Conservation (phyloP, 2,113 vertebrate species). For the Pan paniscus region DNA sequence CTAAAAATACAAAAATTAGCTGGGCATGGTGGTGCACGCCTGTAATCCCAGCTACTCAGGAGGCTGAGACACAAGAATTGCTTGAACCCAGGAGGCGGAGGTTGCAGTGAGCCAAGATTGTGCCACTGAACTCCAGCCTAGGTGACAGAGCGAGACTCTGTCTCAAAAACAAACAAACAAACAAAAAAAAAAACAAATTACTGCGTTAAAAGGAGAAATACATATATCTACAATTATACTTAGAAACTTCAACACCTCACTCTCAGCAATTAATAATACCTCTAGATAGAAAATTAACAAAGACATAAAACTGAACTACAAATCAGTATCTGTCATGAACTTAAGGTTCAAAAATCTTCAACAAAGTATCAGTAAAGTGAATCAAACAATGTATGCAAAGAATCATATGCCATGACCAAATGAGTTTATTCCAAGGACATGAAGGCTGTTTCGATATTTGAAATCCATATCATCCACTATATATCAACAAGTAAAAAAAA, state of each 20-base stretch:
- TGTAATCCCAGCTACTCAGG: no score
- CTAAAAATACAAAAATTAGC: no score
- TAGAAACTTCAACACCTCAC: not conserved
- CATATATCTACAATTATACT: not conserved
- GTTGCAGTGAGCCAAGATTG: no score
- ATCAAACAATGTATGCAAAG: not conserved
- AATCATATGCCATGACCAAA: not conserved
- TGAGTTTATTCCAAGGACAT: not conserved
- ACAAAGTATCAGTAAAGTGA: not conserved
- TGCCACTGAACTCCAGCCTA: no score
- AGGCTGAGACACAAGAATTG: no score
- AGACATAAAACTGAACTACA: not conserved
- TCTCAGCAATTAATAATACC: not conserved
- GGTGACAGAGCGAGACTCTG: no score
- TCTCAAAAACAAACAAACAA: no score
- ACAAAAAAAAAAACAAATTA: not conserved
- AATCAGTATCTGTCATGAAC: not conserved
- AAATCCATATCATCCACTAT: not conserved
- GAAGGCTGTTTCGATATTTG: not conserved
- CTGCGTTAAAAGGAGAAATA: not conserved
- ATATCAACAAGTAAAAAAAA: not conserved
- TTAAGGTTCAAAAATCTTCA: not conserved
- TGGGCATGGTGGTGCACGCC: no score
- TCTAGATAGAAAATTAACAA: conserved; percentile 13
- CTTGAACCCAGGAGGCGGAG: no score